Base-by-base conservation (phyloP, 2,797 vertebrate species). In the Notamacropus eugenii region DNA sequence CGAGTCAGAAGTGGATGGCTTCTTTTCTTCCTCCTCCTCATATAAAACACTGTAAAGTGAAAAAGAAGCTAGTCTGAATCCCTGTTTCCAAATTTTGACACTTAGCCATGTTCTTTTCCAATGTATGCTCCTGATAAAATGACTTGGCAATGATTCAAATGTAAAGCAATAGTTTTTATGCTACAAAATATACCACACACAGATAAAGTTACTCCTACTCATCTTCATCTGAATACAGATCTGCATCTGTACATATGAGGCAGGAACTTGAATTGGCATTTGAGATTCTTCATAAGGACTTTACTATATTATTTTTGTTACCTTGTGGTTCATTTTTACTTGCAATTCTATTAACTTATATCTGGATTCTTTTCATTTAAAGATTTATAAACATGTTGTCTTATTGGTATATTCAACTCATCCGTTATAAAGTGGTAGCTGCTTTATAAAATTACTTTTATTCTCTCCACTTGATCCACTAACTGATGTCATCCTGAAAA, bases 381-480 rank as follows among this genome's bases (percentile, higher is more conserved):
- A 93, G 74, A 90, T 90, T 91, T 12, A 54, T 29, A 59, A 90
- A 67, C 59, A 55, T 92, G 95, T 55, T n/a, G 56, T 56, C 92
- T 94, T 96, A 94, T 95, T 95, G 50, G 91, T 95, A 93, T 93
- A 93, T 2, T 10, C 31, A 90, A 57, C 96, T 97, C 95, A 56
- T 50, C 87, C 91, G 90, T 94, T 96, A 94, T 96, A 58, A 97
- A 96, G 93, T 82, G 67, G 19, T 27, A 82, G 19, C 8, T 40
- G 22, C 40, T 24, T 82, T 46, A 82, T 27, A 46, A 40, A 93
- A 10, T 87, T 11, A 0, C 8, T 46, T 96, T 52, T 22, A 2
- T 50, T 55, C 12, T 12, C 34, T 50, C 54, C 0, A 54, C 34
- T n/a, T 55, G 0, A 3, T 27, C 91, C 46, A 40, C 40, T 62